Conservation (phyloP, 2,797 vertebrate species). For the Emys orbicularis region DNA sequence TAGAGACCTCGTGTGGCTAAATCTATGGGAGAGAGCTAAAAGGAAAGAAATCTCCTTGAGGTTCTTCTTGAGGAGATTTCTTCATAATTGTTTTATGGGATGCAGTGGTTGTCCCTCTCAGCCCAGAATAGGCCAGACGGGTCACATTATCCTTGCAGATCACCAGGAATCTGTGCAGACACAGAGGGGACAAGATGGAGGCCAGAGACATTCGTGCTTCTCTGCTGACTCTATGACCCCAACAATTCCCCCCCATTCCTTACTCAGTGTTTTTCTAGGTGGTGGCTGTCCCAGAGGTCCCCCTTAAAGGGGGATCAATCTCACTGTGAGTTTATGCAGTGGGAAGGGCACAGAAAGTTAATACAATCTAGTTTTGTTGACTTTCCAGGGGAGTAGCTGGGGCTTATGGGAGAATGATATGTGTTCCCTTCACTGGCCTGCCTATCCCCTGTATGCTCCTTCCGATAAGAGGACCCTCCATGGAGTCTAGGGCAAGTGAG, state of each 20-base stretch:
- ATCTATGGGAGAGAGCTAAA: neutral
- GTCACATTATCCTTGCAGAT: neutral
- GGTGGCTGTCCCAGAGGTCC: neutral
- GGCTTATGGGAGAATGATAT: neutral
- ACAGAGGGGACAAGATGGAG: neutral
- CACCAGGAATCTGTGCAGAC: neutral
- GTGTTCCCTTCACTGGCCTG: neutral
- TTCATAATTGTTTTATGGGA: neutral
- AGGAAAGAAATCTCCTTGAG: neutral
- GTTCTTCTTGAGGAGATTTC: neutral
- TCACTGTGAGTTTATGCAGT: neutral
- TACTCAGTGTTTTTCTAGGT: neutral
- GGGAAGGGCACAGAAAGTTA: neutral
- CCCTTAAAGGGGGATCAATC: neutral
- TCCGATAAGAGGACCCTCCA: neutral
- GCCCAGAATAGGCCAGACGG: neutral
- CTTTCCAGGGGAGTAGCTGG: neutral
- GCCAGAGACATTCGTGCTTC: neutral
- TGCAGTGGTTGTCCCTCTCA: neutral
- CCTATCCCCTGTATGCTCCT: fast-evolving
- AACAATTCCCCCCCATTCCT: neutral
- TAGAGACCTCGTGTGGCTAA: neutral
- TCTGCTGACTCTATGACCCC: neutral
- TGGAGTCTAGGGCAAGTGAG: neutral
- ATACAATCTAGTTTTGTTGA: neutral